Percentiles rank a stretch among this genome's conserved stretches.
Evolutionary conservation across 2,797 vertebrate genomes (phyloP).

Genomic region (Schizothorax lantsangensis): DNA sequence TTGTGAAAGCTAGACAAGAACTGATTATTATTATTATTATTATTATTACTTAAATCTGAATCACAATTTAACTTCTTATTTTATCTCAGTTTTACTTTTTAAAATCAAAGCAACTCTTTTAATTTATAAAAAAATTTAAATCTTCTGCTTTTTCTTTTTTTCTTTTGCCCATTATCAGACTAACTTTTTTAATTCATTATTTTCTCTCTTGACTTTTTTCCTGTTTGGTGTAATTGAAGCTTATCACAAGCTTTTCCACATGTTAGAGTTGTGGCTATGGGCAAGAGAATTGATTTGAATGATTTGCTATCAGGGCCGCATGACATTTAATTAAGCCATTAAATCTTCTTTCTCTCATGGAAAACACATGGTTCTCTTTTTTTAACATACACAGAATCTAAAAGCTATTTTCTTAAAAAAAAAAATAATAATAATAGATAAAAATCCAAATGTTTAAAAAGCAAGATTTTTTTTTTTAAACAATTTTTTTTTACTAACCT

Average conservation of each 20-base stretch:
- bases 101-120: conserved; percentile 20
- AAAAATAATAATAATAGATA: background rate
- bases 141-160: background rate
- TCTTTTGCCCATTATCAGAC: background rate
- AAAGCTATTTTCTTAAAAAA: background rate
- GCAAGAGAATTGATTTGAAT: conserved; percentile 15
- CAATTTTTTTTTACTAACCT: background rate
- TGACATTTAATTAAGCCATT: conserved; percentile 13
- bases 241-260: conserved; percentile 38
- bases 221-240: conserved; percentile 24
- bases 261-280: conserved; percentile 32
- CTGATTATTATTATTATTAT: too few relatives aligned
- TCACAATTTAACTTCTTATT: background rate
- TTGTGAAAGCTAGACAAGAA: background rate
- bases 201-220: conserved; percentile 6
- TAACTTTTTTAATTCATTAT: conserved; percentile 24
- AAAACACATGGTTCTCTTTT: background rate
- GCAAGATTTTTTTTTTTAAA: background rate
- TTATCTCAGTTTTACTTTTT: background rate
- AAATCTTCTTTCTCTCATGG: background rate
- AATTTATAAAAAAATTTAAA: background rate
- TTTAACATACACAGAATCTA: background rate
- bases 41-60: too few relatives aligned
- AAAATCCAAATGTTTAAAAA: background rate
- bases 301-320: background rate